Evolutionary conservation across 2,888 invertebrate species (phyloP).

Genomic region (Rhorus exstirpatorius): DNA sequence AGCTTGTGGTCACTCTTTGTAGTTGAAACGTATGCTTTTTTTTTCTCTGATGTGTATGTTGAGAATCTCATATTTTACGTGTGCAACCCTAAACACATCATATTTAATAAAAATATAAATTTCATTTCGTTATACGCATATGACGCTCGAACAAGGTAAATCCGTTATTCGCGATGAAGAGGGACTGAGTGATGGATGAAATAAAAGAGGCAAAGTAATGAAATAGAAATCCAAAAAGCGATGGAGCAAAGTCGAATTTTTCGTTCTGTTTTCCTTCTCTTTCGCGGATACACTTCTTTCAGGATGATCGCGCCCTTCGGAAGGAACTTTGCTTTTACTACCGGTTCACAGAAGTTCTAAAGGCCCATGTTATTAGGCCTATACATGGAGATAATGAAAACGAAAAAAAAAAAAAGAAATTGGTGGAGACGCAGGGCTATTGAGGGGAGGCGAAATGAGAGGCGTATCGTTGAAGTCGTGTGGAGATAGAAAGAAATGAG

Average conservation of each 20-base stretch:
- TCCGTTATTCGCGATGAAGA: not conserved
- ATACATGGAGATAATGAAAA: conserved; percentile 35
- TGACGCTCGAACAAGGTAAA: too few species aligned
- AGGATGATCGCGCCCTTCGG: not conserved
- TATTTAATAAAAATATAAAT: too few species aligned
- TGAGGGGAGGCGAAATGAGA: not conserved
- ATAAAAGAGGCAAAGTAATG: not conserved
- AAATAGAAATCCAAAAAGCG: not conserved
- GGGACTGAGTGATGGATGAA: too few species aligned
- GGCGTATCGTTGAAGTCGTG: not conserved
- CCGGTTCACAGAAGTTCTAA: conserved; percentile 20
- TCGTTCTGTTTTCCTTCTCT: not conserved
- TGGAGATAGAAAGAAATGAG: not conserved
- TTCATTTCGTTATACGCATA: too few species aligned
- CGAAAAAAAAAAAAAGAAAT: conserved; percentile 22
- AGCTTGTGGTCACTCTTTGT: too few species aligned
- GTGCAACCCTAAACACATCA: too few species aligned
- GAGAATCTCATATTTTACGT: too few species aligned
- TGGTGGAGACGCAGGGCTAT: not conserved
- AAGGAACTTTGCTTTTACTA: conserved; percentile 33
- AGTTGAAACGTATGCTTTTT: too few species aligned
- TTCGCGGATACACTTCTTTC: not conserved
- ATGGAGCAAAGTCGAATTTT: not conserved
- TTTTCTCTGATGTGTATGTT: too few species aligned
- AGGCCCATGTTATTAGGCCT: conserved; percentile 14